phyloP scores from a whole-genome alignment of 2,888 invertebrate genomes.

The Portevinia maculata region DNA sequence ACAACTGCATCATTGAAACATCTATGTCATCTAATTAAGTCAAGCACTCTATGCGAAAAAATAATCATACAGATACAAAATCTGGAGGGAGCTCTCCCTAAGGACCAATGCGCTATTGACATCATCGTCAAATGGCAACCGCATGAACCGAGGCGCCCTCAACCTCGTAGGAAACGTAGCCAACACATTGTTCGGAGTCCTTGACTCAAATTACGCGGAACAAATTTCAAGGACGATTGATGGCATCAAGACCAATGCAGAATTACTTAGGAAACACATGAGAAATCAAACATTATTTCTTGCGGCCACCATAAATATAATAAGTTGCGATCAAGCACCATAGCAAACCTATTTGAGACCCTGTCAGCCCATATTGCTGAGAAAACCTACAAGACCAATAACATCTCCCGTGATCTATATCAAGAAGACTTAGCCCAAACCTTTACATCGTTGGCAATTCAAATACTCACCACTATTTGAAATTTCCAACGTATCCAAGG shows the following conservation, averaged over 20 bases:
- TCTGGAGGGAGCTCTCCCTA: background rate
- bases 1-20: constrained; percentile 1
- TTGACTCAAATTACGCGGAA: constrained; percentile 55
- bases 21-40: background rate
- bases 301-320: background rate
- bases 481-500: constrained; percentile 7
- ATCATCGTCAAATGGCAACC: background rate
- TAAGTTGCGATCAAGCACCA: background rate
- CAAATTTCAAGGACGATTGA: constrained; percentile 1
- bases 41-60: background rate
- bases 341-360: background rate
- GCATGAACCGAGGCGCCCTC: constrained; percentile 18
- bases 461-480: constrained; percentile 17
- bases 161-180: constrained; percentile 52
- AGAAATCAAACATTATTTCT: background rate
- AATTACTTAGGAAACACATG: background rate
- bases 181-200: constrained; percentile 53
- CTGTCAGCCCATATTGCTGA: background rate
- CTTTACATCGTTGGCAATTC: constrained; percentile 4
- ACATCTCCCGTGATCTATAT: constrained; percentile 1
- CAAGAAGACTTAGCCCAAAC: constrained; percentile 4
- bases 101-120: background rate
- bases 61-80: background rate
- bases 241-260: background rate
- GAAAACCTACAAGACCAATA: constrained; percentile 1